Conservation (phyloP, 2,888 invertebrate genomes). For the Dione vanillae region DNA sequence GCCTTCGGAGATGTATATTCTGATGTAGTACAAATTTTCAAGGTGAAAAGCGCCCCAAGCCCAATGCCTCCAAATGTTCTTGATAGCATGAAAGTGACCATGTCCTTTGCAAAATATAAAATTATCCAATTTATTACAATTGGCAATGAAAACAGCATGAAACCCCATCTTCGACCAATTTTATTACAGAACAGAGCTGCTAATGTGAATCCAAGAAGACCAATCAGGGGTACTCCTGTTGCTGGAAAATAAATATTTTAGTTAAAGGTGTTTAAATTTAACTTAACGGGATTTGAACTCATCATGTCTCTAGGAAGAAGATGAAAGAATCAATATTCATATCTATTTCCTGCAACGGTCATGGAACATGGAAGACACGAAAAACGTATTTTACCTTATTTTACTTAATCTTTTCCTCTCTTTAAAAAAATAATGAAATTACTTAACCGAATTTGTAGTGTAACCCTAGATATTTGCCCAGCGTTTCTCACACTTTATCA, state of each 20-base stretch:
- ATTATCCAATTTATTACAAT: constrained; percentile 45
- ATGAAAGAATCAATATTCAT: too few relatives aligned
- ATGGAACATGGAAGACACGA: too few relatives aligned
- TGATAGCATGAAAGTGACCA: constrained; percentile 46
- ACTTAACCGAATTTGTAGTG: too few relatives aligned
- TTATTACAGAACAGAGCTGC: constrained; percentile 19
- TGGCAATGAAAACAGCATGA: constrained; percentile 18
- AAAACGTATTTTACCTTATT: too few relatives aligned
- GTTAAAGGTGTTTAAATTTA: neutral
- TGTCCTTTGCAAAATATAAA: constrained; percentile 45
- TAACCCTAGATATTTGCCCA: too few relatives aligned
- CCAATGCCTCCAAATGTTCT: constrained; percentile 50
- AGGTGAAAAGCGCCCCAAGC: constrained; percentile 48
- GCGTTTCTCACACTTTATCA: too few relatives aligned
- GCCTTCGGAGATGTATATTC: constrained; percentile 50
- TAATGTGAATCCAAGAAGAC: neutral
- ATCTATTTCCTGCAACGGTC: too few relatives aligned
- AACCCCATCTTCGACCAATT: constrained; percentile 28
- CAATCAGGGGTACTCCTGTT: constrained; percentile 2
- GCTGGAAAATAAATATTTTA: constrained; percentile 10
- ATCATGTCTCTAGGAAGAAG: too few relatives aligned
- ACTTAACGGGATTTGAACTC: too few relatives aligned
- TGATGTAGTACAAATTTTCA: constrained; percentile 45
- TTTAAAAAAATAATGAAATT: too few relatives aligned
- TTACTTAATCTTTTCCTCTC: too few relatives aligned